Base-by-base conservation (phyloP, 2,113 vertebrate species). In the Condylura cristata region DNA sequence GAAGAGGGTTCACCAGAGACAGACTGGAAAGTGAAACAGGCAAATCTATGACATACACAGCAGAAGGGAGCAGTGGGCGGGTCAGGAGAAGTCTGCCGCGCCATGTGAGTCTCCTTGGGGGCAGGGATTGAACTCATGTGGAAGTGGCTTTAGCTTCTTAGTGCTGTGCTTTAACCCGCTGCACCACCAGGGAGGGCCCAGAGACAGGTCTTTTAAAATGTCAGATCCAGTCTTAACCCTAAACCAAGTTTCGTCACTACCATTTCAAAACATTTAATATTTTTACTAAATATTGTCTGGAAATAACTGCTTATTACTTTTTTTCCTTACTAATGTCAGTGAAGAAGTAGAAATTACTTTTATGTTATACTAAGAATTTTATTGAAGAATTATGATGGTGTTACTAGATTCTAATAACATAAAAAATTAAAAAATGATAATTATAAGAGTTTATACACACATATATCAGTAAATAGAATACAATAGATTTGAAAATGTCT, bases 301-400 rank as follows among this genome's bases (percentile, higher is more conserved):
- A 90, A 86, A 60, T 90, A 66, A 76, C 51, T 48, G 46, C 41
- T 81, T 95, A 63, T 37, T 80, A 86, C 60, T 34, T 85, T 90
- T 66, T 34, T 85, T 90, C 28, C 17, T 87, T 87, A 79, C 5
- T 94, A 71, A 84, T 28, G 72, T 91, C 39, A 86, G 34, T 78
- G 84, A 94, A 65, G 76, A 94, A 91, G 30, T 91, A 86, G 51
- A 94, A 93, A 74, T 79, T 84, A 85, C 30, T 92, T 34, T 89
- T 75, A 10, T 83, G 51, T 76, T 44, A 24, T 71, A 76, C 34
- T 86, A 89, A 74, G 11, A 60, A 16, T 95, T 92, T 91, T 70
- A 93, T 78, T 96, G 17, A 83, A 75, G 75, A 70, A 85, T 17
- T n/a, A n/a, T 63, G 24, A 11, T 48, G 46, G 46, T 66, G 24